A percentile compares a stretch with the other conserved stretches of the same genome.
Evolutionary conservation across 2,797 vertebrate genomes (phyloP).

Genomic region (Hafferia zeledoni): DNA sequence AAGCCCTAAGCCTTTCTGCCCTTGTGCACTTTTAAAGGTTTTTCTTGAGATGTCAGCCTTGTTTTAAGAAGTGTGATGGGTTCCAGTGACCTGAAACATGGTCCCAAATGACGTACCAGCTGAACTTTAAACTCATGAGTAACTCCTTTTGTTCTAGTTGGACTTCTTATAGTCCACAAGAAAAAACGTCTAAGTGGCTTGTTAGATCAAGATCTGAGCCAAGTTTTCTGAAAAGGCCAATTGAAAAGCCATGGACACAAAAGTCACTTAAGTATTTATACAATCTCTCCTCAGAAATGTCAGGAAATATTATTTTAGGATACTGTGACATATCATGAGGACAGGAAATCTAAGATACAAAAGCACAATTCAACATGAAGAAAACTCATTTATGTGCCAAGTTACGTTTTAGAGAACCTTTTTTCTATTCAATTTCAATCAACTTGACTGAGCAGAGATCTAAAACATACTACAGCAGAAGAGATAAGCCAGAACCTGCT

Average conservation of each 20-base stretch:
- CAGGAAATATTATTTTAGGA: not conserved
- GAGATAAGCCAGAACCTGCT: not conserved
- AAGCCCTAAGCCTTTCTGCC: not conserved
- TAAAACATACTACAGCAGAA: not conserved
- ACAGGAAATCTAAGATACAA: not conserved
- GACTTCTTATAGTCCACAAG: not conserved
- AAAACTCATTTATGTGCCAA: not conserved
- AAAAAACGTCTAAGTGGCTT: not conserved
- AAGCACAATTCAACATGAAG: not conserved
- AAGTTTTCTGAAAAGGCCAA: conserved; percentile 20
- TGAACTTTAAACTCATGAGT: conserved; percentile 22
- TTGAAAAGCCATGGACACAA: not conserved
- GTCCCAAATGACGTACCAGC: not conserved
- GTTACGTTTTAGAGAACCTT: not conserved
- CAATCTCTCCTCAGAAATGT: not conserved
- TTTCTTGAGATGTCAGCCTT: conserved; percentile 3
- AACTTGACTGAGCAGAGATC: not conserved
- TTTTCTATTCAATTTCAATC: not conserved
- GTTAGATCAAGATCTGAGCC: not conserved
- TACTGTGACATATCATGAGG: not conserved
- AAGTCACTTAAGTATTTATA: not conserved
- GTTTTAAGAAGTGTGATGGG: not conserved
- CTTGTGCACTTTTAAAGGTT: not conserved
- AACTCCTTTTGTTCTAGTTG: not conserved
- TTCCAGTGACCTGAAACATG: conserved; percentile 19